Percentiles rank a stretch among this genome's conserved stretches.
Conservation (phyloP, 2,888 invertebrate genomes). For the Agriotes lineatus region DNA sequence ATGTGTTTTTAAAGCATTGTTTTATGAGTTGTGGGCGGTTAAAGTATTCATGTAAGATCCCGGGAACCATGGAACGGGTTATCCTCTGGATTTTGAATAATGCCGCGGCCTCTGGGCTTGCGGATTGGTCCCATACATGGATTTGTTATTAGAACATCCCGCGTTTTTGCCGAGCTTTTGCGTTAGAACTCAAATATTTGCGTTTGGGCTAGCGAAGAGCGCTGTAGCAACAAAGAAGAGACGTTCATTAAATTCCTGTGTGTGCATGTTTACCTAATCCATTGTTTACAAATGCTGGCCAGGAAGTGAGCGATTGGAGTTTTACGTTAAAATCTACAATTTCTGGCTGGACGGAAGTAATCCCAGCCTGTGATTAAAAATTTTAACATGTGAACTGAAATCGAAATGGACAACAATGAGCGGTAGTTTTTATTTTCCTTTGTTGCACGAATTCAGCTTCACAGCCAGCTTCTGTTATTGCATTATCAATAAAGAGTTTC, state of each 20-base stretch:
- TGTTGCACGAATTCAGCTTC: no score
- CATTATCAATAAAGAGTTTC: no score
- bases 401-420: neutral
- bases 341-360: slow-evolving; percentile 5
- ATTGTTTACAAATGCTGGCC: neutral
- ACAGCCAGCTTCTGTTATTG: no score
- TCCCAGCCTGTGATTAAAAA: neutral
- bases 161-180: no score
- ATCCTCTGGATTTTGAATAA: neutral
- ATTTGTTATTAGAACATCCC: no score
- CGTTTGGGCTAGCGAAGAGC: no score
- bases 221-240: no score
- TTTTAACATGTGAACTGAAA: neutral
- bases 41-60: slow-evolving; percentile 32
- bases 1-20: slow-evolving; percentile 44
- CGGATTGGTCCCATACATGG: neutral
- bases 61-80: slow-evolving; percentile 12
- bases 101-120: neutral
- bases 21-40: slow-evolving; percentile 41
- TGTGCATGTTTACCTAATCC: neutral
- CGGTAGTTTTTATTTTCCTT: neutral
- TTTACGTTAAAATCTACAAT: neutral
- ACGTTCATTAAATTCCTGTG: neutral
- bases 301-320: slow-evolving; percentile 3
- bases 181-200: no score